These are phyloP conservation scores for Trichonephila inaurata DNA, from an alignment of 1,140 invertebrate genomes.

Conservation along the genomic window DNA sequence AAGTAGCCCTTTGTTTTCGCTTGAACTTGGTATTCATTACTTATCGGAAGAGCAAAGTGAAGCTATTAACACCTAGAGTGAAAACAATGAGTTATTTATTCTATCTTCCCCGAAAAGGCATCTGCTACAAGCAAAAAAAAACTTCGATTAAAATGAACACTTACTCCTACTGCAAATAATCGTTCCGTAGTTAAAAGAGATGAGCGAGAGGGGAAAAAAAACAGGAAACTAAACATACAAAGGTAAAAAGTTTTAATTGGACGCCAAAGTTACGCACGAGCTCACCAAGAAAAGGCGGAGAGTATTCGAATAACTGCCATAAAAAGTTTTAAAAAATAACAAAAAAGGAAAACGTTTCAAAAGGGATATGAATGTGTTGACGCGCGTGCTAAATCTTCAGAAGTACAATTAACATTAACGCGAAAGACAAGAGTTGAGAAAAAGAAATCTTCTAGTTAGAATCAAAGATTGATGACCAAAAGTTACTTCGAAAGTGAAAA, in stretches of 20 bases:
- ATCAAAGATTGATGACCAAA: slow-evolving; percentile 59
- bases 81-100: slow-evolving; percentile 69
- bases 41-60: slow-evolving; percentile 6
- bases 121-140: neutral
- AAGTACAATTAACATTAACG: slow-evolving; percentile 62
- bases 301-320: slow-evolving; percentile 13
- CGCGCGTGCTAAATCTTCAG: slow-evolving; percentile 60
- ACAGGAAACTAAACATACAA: slow-evolving; percentile 33
- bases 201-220: neutral
- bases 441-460: slow-evolving; percentile 33
- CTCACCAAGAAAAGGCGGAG: slow-evolving; percentile 37
- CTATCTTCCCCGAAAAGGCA: slow-evolving; percentile 17
- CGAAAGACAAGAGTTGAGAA: slow-evolving; percentile 39
- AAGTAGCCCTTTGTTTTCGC: slow-evolving; percentile 20
- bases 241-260: slow-evolving; percentile 66
- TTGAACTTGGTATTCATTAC: slow-evolving; percentile 62
- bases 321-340: slow-evolving; percentile 3
- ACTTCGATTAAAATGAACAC: slow-evolving; percentile 21
- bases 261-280: slow-evolving; percentile 69
- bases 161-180: slow-evolving; percentile 59
- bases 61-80: slow-evolving; percentile 63
- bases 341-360: slow-evolving; percentile 16
- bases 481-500: neutral
- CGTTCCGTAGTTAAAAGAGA: neutral
- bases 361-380: slow-evolving; percentile 60